Percentiles rank a stretch among this genome's conserved stretches.
phyloP scores from a whole-genome alignment of 2,888 invertebrate species.

The Blastobasis lacticolella region DNA sequence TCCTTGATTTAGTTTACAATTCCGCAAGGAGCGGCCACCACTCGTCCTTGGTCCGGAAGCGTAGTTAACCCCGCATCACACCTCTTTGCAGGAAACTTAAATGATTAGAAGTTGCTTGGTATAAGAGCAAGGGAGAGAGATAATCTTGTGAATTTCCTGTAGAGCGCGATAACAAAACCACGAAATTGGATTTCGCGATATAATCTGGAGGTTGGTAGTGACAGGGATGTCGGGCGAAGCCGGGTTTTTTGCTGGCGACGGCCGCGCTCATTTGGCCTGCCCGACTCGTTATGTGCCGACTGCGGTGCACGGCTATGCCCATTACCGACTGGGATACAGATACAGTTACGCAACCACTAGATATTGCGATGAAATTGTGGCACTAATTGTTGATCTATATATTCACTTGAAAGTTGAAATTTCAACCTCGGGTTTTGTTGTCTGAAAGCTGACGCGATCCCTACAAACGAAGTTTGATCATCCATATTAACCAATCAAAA shows the following conservation, averaged over 20 bases:
- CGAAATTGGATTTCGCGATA: constrained; percentile 73
- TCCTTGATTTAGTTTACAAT: background rate
- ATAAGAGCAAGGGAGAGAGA: constrained; percentile 23
- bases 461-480: no score
- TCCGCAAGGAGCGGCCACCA: no score
- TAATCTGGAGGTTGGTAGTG: constrained; percentile 60
- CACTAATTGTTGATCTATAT: no score
- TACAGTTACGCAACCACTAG: no score
- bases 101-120: constrained; percentile 22
- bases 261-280: constrained; percentile 6
- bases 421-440: no score
- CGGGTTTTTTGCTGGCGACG: constrained; percentile 30
- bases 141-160: constrained; percentile 57
- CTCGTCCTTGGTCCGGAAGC: background rate
- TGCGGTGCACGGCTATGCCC: constrained; percentile 7
- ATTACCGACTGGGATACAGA: constrained; percentile 11
- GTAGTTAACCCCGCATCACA: background rate
- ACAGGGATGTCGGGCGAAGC: constrained; percentile 38
- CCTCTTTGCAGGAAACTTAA: constrained; percentile 13
- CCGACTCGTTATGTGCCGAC: background rate
- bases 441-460: no score
- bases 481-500: no score
- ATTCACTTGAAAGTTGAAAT: no score
- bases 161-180: constrained; percentile 64
- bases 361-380: no score